phyloP scores from a whole-genome alignment of 2,113 vertebrate genomes.

The Eulacestoma nigropectus region DNA sequence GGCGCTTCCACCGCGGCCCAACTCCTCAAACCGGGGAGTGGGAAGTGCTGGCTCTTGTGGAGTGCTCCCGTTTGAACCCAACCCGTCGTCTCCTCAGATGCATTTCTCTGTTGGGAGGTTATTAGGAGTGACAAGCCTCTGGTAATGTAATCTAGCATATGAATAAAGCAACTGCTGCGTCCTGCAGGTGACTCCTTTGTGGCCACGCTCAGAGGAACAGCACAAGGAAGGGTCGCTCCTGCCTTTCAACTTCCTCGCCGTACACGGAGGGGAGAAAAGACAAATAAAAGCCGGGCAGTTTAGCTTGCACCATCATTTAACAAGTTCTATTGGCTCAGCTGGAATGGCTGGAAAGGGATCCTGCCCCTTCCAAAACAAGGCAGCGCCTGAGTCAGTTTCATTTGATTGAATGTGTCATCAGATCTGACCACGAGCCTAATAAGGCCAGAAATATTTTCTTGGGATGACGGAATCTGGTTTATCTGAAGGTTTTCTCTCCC shows the following conservation, averaged over 20 bases:
- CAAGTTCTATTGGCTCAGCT: neutral
- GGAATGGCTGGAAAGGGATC: neutral
- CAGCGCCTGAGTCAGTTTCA: neutral
- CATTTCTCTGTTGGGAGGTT: slow-evolving; percentile 13
- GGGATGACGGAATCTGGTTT: neutral
- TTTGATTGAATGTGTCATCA: neutral
- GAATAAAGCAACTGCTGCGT: slow-evolving; percentile 30
- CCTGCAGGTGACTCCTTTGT: slow-evolving; percentile 58
- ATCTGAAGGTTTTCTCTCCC: neutral
- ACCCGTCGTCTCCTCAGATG: neutral
- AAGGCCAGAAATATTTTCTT: neutral
- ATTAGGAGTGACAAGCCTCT: slow-evolving; percentile 27
- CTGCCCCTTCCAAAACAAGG: neutral
- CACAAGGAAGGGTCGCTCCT: neutral
- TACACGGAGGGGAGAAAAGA: neutral
- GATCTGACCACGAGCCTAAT: neutral
- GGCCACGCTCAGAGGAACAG: neutral
- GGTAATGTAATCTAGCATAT: neutral
- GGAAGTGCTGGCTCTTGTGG: neutral
- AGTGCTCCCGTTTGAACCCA: neutral
- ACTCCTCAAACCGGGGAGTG: neutral
- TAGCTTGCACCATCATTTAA: neutral
- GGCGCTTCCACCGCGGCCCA: rapidly evolving
- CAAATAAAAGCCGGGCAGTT: neutral
- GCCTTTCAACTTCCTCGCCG: neutral